phyloP scores from a whole-genome alignment of 2,888 invertebrate genomes.

The Ophion costatus region DNA sequence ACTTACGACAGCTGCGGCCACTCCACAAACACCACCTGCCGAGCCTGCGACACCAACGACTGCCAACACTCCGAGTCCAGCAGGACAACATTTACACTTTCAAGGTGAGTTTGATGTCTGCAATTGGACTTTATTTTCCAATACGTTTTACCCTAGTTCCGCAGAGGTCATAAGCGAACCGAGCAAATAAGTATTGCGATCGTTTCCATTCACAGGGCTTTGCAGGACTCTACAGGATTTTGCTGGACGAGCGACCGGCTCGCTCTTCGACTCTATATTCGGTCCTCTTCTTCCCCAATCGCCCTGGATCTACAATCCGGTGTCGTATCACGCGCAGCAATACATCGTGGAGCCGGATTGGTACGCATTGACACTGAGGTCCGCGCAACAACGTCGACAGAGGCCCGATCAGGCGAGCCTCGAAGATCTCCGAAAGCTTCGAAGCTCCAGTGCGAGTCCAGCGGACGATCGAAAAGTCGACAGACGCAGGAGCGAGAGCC shows the following conservation, averaged over 20 bases:
- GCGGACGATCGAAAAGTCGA: conserved; percentile 75
- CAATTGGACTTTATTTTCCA: neutral
- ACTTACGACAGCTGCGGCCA: conserved; percentile 80
- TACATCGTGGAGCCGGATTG: conserved; percentile 81
- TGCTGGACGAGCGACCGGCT: conserved; percentile 78
- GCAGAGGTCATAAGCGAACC: too few relatives aligned
- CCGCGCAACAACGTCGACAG: conserved; percentile 82
- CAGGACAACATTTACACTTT: conserved; percentile 80
- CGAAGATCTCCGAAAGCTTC: conserved; percentile 79
- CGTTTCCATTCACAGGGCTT: conserved; percentile 74
- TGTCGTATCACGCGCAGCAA: conserved; percentile 80
- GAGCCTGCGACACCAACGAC: conserved; percentile 76
- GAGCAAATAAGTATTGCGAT: neutral
- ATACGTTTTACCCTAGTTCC: neutral
- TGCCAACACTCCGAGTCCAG: conserved; percentile 75
- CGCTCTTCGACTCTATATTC: conserved; percentile 82
- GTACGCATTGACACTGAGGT: conserved; percentile 80
- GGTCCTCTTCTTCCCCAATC: conserved; percentile 81
- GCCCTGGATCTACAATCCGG: conserved; percentile 81
- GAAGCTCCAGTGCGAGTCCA: conserved; percentile 77
- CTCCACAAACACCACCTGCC: conserved; percentile 79
- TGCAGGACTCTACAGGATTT: conserved; percentile 73
- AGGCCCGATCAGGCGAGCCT: conserved; percentile 79
- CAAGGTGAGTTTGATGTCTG: conserved; percentile 74
- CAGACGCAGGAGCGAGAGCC: conserved; percentile 67